Evolutionary conservation across 2,113 vertebrate genomes (phyloP).

Genomic region (Nettapus auritus): DNA sequence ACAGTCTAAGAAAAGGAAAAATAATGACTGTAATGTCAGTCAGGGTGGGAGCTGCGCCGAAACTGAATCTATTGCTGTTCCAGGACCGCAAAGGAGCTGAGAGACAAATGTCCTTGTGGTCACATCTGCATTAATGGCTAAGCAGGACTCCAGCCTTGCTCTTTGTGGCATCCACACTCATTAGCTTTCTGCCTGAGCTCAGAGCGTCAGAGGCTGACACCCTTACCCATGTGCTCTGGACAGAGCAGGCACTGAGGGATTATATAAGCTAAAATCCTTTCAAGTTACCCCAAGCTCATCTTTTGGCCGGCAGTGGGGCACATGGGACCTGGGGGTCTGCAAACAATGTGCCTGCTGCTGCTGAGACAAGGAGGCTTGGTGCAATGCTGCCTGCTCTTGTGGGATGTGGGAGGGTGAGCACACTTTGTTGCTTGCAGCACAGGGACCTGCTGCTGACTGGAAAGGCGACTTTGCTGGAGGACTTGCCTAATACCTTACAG

Average conservation of each 20-base stretch:
- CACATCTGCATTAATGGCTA: not conserved
- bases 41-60: not conserved
- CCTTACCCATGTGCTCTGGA: not conserved
- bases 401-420: not conserved
- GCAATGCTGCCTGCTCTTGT: not conserved
- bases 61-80: not conserved
- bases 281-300: not conserved
- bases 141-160: not conserved
- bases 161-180: not conserved
- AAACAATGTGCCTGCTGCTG: not conserved
- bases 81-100: not conserved
- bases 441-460: not conserved
- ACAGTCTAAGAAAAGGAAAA: not conserved
- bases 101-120: not conserved
- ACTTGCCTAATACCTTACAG: not conserved
- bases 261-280: not conserved
- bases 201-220: not conserved
- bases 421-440: not conserved
- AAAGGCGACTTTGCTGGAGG: not conserved
- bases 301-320: not conserved
- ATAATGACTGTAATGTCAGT: not conserved
- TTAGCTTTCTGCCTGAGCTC: not conserved
- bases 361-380: not conserved
- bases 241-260: not conserved
- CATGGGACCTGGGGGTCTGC: not conserved